These are phyloP conservation scores for Sialis fuliginosa DNA, from an alignment of 2,888 invertebrate genomes.

Conservation along the genomic window DNA sequence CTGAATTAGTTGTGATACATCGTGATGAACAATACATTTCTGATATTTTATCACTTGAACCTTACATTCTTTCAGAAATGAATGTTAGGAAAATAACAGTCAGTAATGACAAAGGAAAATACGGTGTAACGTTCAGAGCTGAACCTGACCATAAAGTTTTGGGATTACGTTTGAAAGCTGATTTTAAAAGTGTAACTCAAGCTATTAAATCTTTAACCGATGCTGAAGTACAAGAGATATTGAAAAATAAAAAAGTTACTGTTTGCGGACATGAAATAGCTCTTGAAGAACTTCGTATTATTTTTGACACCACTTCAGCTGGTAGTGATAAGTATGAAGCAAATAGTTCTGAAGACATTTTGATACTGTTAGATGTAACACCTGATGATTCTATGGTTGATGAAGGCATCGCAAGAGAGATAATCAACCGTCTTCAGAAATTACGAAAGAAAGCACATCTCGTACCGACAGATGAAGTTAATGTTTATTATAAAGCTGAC, in stretches of 20 bases:
- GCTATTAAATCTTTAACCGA: slow-evolving; percentile 66
- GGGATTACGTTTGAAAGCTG: slow-evolving; percentile 74
- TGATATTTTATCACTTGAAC: slow-evolving; percentile 60
- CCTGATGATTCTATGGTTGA: slow-evolving; percentile 81
- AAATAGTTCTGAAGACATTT: slow-evolving; percentile 74
- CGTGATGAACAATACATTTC: slow-evolving; percentile 59
- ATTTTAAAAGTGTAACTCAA: slow-evolving; percentile 72
- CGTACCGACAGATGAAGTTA: slow-evolving; percentile 79
- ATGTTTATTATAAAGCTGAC: slow-evolving; percentile 54
- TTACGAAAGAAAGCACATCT: slow-evolving; percentile 86
- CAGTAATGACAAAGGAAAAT: slow-evolving; percentile 79
- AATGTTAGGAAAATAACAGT: slow-evolving; percentile 75
- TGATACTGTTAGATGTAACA: slow-evolving; percentile 77
- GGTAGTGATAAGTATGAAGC: slow-evolving; percentile 65
- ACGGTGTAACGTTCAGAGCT: slow-evolving; percentile 77
- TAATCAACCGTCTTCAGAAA: slow-evolving; percentile 92
- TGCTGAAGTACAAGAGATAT: slow-evolving; percentile 56
- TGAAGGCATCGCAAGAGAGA: slow-evolving; percentile 89
- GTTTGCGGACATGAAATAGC: slow-evolving; percentile 62
- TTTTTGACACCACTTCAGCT: slow-evolving; percentile 51
- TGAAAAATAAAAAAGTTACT: slow-evolving; percentile 49
- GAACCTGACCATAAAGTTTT: slow-evolving; percentile 90
- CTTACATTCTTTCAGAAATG: slow-evolving; percentile 81
- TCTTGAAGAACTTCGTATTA: slow-evolving; percentile 63
- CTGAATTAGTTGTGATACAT: slow-evolving; percentile 90